A percentile compares a stretch with the other conserved stretches of the same genome.
Evolutionary conservation across 2,113 vertebrate species (phyloP).

Genomic region (Ptilorrhoa leucosticta): DNA sequence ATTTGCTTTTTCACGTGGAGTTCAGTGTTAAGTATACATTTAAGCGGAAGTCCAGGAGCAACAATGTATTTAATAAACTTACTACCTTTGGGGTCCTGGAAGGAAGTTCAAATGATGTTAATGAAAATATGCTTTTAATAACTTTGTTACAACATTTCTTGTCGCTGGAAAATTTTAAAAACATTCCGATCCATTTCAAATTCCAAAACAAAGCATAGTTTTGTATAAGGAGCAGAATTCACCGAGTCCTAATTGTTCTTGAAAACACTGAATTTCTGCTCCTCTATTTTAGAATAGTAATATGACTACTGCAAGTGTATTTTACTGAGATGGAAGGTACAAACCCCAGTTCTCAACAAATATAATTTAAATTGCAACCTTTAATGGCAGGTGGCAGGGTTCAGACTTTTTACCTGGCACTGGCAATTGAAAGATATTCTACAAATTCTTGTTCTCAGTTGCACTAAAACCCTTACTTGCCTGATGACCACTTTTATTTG

Average conservation of each 20-base stretch:
- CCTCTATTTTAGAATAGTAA: neutral
- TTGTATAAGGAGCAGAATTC: neutral
- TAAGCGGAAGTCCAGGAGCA: neutral
- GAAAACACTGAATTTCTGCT: neutral
- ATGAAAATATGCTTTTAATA: conserved; percentile 10
- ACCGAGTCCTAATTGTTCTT: neutral
- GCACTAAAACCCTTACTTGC: neutral
- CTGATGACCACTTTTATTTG: neutral
- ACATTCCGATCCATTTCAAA: neutral
- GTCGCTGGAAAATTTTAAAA: conserved; percentile 4
- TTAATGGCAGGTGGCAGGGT: neutral
- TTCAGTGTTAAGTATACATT: neutral
- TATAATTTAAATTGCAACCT: neutral
- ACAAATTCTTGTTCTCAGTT: neutral
- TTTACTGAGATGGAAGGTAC: neutral
- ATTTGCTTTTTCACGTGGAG: neutral
- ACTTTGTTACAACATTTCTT: neutral
- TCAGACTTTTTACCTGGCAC: neutral
- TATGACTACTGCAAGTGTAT: neutral
- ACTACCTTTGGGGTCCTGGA: neutral
- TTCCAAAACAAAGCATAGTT: neutral
- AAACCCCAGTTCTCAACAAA: neutral
- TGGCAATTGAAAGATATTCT: neutral
- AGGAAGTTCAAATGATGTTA: conserved; percentile 15
- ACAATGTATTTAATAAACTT: neutral